phyloP scores from a whole-genome alignment of 2,888 invertebrate genomes.

The Diarsia dahlii region DNA sequence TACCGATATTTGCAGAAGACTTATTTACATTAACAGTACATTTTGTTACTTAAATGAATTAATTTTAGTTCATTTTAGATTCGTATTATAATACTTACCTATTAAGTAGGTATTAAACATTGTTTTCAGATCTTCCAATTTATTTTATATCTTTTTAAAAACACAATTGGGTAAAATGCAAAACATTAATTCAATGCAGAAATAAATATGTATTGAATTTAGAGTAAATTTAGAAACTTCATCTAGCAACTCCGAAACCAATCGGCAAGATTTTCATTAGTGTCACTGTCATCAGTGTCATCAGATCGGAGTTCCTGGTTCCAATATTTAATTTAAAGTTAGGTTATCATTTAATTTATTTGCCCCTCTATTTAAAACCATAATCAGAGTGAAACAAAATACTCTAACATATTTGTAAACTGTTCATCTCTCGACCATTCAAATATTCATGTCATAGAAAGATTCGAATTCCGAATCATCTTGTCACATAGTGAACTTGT shows the following conservation, averaged over 20 bases:
- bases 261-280: neutral
- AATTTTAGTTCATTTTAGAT: no score
- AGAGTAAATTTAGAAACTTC: neutral
- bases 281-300: slow-evolving; percentile 1
- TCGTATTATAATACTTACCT: no score
- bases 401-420: neutral
- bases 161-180: neutral
- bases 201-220: neutral
- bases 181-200: neutral
- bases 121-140: neutral
- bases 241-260: slow-evolving; percentile 1
- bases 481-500: slow-evolving; percentile 45
- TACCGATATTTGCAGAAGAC: no score
- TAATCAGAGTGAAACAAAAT: slow-evolving; percentile 42
- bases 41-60: no score
- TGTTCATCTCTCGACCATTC: neutral
- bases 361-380: slow-evolving; percentile 28
- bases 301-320: neutral
- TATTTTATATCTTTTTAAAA: neutral
- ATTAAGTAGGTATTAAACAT: no score
- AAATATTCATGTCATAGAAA: slow-evolving; percentile 28
- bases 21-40: no score
- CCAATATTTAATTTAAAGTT: neutral
- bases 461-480: slow-evolving; percentile 55
- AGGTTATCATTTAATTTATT: slow-evolving; percentile 42